Evolutionary conservation across 2,888 invertebrate species (phyloP), one percentile per base, ranked within the genome.

Genomic region (Automeris io): DNA sequence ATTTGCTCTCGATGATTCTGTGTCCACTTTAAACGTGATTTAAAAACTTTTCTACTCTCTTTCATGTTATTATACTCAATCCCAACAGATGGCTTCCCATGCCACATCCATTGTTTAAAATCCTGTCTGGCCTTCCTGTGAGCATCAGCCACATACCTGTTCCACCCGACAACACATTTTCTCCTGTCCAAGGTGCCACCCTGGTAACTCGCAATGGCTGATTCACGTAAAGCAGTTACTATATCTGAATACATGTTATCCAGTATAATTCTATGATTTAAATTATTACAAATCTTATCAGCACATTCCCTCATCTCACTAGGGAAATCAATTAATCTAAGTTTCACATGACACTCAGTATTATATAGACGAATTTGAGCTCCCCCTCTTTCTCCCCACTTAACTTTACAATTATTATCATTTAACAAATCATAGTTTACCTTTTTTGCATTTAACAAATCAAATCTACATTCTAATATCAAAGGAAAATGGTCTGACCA

Each of bases 401-500:
- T 12, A 18, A 32, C 19, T 35, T 38, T 19, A 11, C 19, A 22
- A 26, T 29, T 7, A 7, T 21, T 12, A 2, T 25, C 8, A 13
- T 23, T 7, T 35, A 31, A 16, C 8, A 7, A 7, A 3, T 26
- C 22, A 26, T 29, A 12, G 22, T 11, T 34, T 18, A n/a, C n/a
- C n/a, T n/a, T n/a, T 25, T 41, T 41, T 18, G 21, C n/a, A n/a
- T 21, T 33, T 33, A 37, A 18, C 9, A 13, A 22, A 18, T 34
- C 33, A 22, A 41, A 31, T 9, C 46, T 41, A 43, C 45, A 46
- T 8, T 40, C 18, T 7, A 42, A 7, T 11, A 33, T 6, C 3
- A 47, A 18, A 6, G 44, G 47, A 9, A 41, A 40, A 33, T 47
- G 45, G 18, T 43, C 42, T 4, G 41, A 48, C 41, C 42, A 44